Base-by-base conservation (phyloP, 2,797 vertebrate species). In the Thamnophis elegans region DNA sequence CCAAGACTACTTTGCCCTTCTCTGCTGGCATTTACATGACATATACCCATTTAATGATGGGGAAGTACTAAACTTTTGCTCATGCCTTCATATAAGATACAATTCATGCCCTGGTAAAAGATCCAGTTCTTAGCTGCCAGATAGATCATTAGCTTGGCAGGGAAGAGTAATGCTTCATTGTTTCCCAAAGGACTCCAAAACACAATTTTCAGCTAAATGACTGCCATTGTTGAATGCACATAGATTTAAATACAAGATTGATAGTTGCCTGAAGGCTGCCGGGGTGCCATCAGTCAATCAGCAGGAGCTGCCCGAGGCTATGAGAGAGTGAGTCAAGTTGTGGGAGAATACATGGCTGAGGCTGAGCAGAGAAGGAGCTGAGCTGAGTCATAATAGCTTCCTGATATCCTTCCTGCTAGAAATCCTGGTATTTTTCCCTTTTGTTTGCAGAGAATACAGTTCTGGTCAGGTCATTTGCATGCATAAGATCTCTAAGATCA, bases 201-300 rank as follows among this genome's bases (percentile, higher is more conserved):
- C 92, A 90, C 54, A 88, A 18, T 90, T 93, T 90, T 92, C 59
- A 62, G 85, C 65, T 32, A 88, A 90, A 90, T 59, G 85, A 88
- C 87, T 82, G 65, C 78, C 88, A 87, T 90, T 90, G 85, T 88
- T 90, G 73, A 93, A 88, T 82, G 89, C n/a, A 51, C 86, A 91
- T 55, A 85, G 47, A 91, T 93, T 88, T 91, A 62, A 91, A 93
- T 93, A 88, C 47, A 88, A 93, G 86, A 93, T 91, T 88, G 89
- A 91, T 91, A 42, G 89, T 60, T 93, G 92, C 92, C 92, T 91
- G 92, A 91, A 88, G 92, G 89, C 47, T 88, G n/a, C 18, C 62
- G 32, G 65, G 51, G 47, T 42, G 56, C 90, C 86, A 89, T 85
- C 90, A 89, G 65, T 88, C 87, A 93, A 91, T 62, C 86, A 93